Base-by-base conservation (phyloP, 2,888 invertebrate genomes). In the Dichetophora obliterata region DNA sequence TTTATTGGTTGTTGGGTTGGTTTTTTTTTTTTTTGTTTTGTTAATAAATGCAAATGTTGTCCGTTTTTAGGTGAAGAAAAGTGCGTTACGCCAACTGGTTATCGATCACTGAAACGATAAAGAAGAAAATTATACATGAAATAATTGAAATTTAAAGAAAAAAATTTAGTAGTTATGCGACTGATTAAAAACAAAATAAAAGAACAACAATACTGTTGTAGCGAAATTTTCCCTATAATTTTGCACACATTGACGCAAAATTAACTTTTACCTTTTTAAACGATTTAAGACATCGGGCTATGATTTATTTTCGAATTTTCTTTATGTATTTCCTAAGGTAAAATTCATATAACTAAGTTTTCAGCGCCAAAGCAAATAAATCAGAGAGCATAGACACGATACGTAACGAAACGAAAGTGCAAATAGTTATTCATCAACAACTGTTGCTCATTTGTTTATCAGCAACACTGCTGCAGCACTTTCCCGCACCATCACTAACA, bases 391-490 rank as follows among this genome's bases (percentile, higher is more conserved):
- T n/a, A n/a, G 16, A 16, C 43, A 43, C 43, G 43, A 43, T 43
- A 43, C 43, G 43, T 34, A 59, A 72, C 48, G 61, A 74, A 70
- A 77, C 69, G 74, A 77, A 77, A 77, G 74, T 74, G 77, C 77
- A 77, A 74, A 74, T 22, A 69, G 31, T 57, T 54, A 74, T 74
- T 24, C 65, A 77, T 77, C 77, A 74, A 63, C 77, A 74, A 63
- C 77, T 19, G 43, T 59, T 61, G 70, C 74, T 74, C 77, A 75
- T 75, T 77, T 77, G 72, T 75, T 77, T 77, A 75, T 77, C 75
- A 77, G 71, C 77, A 66, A 69, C 27, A 52, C n/a, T 50, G 31
- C 14, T 9, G 24, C 31, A 57, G n/a, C 66, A 66, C 43, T 43
- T 66, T 43, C 11, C 50, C 3, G 14, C 52, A 52, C 31, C 50